Conservation (phyloP, 2,797 vertebrate species). For the Rhincodon typus region DNA sequence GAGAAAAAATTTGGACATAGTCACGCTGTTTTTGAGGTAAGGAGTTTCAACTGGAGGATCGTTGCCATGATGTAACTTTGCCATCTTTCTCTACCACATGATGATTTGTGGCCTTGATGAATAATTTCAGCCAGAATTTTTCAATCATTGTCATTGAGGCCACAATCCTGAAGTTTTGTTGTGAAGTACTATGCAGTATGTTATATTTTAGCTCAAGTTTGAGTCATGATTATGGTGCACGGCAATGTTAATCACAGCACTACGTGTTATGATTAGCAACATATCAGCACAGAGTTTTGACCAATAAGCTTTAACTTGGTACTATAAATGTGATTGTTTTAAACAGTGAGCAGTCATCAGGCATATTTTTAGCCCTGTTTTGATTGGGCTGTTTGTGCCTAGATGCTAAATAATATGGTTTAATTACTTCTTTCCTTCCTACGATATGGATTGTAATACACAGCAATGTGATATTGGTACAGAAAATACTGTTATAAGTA, state of each 20-base stretch:
- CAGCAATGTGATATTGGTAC: neutral
- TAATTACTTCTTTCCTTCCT: neutral
- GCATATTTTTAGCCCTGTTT: neutral
- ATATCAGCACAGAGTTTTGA: neutral
- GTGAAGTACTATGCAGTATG: neutral
- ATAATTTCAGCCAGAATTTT: too few species aligned
- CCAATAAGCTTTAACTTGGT: neutral
- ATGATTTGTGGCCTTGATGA: neutral
- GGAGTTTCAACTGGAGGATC: neutral
- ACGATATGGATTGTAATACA: neutral
- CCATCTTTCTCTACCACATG: neutral
- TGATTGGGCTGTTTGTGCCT: neutral
- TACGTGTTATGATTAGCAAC: neutral
- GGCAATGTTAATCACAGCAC: neutral
- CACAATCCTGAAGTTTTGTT: neutral
- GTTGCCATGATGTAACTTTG: neutral
- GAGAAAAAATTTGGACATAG: neutral
- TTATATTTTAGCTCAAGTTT: neutral
- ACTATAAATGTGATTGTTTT: neutral
- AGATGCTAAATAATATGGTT: neutral
- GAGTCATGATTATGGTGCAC: neutral
- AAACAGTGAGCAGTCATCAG: neutral
- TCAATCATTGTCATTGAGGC: neutral
- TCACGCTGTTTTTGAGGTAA: constrained; percentile 2
- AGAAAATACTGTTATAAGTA: too few species aligned